These are phyloP conservation scores for Microcebus lehilahytsara DNA, from an alignment of 2,113 vertebrate genomes.

Conservation along the genomic window DNA sequence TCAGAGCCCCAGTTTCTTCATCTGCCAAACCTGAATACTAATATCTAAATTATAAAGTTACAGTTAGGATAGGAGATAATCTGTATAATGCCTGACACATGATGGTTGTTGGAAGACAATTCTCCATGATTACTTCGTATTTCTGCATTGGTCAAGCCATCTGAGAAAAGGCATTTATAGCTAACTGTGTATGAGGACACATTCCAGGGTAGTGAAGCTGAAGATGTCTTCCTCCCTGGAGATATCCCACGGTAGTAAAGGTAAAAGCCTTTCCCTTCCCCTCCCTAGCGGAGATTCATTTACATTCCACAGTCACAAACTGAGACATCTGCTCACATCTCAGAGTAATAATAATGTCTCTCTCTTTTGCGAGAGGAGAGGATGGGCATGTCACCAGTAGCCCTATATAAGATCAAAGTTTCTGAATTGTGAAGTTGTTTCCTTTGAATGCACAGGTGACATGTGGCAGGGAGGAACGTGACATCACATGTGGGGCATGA, in stretches of 20 bases:
- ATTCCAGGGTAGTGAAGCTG: neutral
- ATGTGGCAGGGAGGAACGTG: neutral
- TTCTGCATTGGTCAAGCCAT: neutral
- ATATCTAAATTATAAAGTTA: neutral
- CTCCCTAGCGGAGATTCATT: neutral
- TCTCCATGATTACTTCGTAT: neutral
- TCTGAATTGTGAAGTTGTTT: neutral
- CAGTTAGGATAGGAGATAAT: neutral
- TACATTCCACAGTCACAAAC: neutral
- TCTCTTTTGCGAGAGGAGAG: neutral
- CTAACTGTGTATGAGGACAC: neutral
- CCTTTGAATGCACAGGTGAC: neutral
- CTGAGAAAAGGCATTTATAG: neutral
- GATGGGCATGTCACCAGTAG: neutral
- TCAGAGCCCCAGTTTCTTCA: neutral
- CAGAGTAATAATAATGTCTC: neutral
- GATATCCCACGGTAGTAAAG: neutral
- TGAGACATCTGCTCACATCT: neutral
- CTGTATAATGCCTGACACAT: neutral
- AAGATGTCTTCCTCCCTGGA: neutral
- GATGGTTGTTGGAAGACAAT: neutral
- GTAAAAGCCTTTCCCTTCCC: neutral
- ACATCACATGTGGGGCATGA: neutral
- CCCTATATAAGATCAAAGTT: neutral
- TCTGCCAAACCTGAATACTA: neutral